Evolutionary conservation across 2,797 vertebrate genomes (phyloP), one percentile per base, ranked within the genome.

Genomic region (Thaleichthys pacificus): DNA sequence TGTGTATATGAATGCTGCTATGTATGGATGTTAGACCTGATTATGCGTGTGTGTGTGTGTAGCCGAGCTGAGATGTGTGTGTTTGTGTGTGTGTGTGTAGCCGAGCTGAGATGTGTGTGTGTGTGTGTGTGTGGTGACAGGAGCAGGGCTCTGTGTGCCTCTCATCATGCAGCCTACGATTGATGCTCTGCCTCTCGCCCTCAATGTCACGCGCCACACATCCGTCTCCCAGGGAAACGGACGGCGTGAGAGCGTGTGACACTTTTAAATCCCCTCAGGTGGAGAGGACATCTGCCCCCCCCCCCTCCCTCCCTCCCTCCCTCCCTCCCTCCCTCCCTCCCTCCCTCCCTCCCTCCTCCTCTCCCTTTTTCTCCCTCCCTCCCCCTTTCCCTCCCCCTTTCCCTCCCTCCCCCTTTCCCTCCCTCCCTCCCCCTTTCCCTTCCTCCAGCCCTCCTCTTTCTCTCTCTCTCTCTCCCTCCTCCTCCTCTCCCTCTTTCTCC

Each of bases 201-300:
- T 79, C 81, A 80, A 79, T 83, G 81, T 83, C 88, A 87, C 85
- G 82, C 88, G 88, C 88, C 80, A 76, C 80, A 83, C 86, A 89
- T 91, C 91, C 87, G 87, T 92, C 86, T 91, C 89, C 85, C 79
- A 77, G 89, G 89, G 85, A 89, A 87, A 89, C 86, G 80, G 67
- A 63, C 76, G 68, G 81, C 69, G 82, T 77, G 78, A 81, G 80
- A 70, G 74, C 69, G 77, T 66, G 82, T 82, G 84, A 87, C 80
- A 87, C 82, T 81, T 81, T 71, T 85, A 87, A 82, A 83, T 78
- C 76, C 76, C 83, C 85, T 76, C 68, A 73, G 80, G 82, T 80
- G 80, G 82, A 81, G 80, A 87, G 86, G 90, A 91, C 90, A 91
- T 89, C 85, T 89, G 86, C 81, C 82, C 77, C 67, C 77, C 73